Evolutionary conservation across 2,888 invertebrate genomes (phyloP).

Genomic region (Athalia cordata): DNA sequence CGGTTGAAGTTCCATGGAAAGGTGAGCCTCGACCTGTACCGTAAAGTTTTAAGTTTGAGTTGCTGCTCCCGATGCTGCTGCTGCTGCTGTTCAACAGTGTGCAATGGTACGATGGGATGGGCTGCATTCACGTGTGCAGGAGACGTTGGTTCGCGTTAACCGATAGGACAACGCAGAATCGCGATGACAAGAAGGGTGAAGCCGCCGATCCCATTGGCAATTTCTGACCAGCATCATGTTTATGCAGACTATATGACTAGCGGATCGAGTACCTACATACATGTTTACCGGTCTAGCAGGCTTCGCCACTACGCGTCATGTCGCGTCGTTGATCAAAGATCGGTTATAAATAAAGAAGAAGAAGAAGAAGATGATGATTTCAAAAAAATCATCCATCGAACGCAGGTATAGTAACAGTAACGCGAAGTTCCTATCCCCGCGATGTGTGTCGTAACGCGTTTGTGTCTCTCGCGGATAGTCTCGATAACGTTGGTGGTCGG

Average conservation of each 20-base stretch:
- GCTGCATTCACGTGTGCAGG: constrained; percentile 69
- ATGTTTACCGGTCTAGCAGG: constrained; percentile 36
- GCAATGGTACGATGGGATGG: constrained; percentile 59
- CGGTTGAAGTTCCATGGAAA: constrained; percentile 10
- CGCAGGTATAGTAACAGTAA: not conserved
- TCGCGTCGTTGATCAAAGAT: not conserved
- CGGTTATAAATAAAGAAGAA: no score
- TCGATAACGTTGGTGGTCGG: constrained; percentile 40
- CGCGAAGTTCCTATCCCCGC: constrained; percentile 31
- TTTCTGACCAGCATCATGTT: constrained; percentile 10
- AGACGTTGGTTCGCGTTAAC: constrained; percentile 67
- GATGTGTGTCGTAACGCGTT: constrained; percentile 66
- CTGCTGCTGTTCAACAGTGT: no score
- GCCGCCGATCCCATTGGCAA: not conserved
- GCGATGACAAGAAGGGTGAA: constrained; percentile 63
- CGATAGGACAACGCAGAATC: constrained; percentile 55
- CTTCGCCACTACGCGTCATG: constrained; percentile 7
- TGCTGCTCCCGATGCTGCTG: no score
- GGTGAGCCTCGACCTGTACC: constrained; percentile 1
- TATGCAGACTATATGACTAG: no score
- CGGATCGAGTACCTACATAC: no score
- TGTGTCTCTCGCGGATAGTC: constrained; percentile 54
- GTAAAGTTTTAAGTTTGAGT: constrained; percentile 15
- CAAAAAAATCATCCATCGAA: constrained; percentile 28
- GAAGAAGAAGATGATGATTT: not conserved